phyloP scores from a whole-genome alignment of 2,113 vertebrate genomes.

The Bostrychus sinensis region DNA sequence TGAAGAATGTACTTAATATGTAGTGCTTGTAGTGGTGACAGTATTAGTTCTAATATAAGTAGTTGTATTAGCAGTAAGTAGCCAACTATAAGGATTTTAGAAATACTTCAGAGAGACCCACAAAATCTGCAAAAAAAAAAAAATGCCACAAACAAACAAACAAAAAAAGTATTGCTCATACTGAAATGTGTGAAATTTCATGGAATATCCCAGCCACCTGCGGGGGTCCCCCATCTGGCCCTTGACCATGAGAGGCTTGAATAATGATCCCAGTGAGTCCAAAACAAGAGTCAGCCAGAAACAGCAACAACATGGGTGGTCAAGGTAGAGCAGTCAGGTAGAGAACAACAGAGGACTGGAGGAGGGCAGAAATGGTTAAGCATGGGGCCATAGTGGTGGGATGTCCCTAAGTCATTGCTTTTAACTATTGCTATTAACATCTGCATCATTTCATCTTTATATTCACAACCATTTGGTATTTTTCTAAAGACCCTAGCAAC shows the following conservation, averaged over 20 bases:
- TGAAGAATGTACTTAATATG: no score
- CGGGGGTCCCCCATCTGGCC: slow-evolving; percentile 18
- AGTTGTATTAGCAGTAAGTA: not conserved
- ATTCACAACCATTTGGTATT: no score
- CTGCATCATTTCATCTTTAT: no score
- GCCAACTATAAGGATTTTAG: slow-evolving; percentile 1
- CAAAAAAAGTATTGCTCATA: no score
- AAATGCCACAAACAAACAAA: no score
- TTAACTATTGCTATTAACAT: not conserved
- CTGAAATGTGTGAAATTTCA: not conserved
- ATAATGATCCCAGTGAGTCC: slow-evolving; percentile 41
- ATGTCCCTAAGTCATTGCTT: slow-evolving; percentile 4
- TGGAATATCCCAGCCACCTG: slow-evolving; percentile 19
- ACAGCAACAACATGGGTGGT: slow-evolving; percentile 62
- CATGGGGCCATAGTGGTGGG: slow-evolving; percentile 61
- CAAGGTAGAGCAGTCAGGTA: slow-evolving; percentile 63
- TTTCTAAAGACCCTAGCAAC: no score
- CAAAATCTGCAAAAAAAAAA: no score
- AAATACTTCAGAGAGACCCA: no score
- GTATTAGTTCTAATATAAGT: not conserved
- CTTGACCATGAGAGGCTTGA: slow-evolving; percentile 10
- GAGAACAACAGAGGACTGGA: slow-evolving; percentile 30
- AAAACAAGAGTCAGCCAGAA: slow-evolving; percentile 37
- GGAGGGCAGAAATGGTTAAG: slow-evolving; percentile 39
- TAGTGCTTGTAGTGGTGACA: not conserved